Conservation (phyloP, 53 echinoderm and acorn worm genomes). For the Holothuria leucospilota region DNA sequence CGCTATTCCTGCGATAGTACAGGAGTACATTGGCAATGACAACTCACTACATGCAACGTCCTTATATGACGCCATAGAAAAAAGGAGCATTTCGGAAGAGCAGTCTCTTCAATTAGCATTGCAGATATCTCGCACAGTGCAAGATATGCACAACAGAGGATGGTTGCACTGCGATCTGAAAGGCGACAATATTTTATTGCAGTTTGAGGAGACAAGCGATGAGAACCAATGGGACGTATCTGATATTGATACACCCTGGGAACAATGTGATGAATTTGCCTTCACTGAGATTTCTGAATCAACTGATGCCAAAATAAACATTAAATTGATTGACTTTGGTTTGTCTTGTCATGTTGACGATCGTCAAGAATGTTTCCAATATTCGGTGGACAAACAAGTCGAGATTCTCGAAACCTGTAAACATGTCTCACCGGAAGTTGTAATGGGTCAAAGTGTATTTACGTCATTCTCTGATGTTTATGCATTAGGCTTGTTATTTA, state of each 20-base stretch:
- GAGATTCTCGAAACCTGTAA: background rate
- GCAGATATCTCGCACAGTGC: background rate
- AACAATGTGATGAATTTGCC: background rate
- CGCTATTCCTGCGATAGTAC: background rate
- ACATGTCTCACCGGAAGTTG: constrained; percentile 15
- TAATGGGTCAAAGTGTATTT: constrained; percentile 8
- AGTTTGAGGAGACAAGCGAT: background rate
- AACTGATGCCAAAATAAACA: background rate
- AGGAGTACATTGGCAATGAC: background rate
- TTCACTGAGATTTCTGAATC: background rate
- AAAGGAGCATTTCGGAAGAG: background rate
- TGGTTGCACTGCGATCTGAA: constrained; percentile 18
- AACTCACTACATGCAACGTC: constrained; percentile 6
- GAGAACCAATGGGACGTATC: background rate
- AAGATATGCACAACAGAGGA: constrained; percentile 15
- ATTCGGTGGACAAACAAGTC: background rate
- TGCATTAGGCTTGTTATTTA: background rate
- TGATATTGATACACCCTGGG: constrained; percentile 11
- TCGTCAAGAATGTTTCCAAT: background rate
- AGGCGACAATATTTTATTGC: background rate
- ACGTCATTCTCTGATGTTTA: background rate
- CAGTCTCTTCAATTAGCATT: constrained; percentile 1
- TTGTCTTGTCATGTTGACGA: background rate
- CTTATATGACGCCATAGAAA: constrained; percentile 12
- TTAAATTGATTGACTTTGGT: constrained; percentile 31